phyloP scores from a whole-genome alignment of 2,888 invertebrate genomes.

The Rosalia funebris region DNA sequence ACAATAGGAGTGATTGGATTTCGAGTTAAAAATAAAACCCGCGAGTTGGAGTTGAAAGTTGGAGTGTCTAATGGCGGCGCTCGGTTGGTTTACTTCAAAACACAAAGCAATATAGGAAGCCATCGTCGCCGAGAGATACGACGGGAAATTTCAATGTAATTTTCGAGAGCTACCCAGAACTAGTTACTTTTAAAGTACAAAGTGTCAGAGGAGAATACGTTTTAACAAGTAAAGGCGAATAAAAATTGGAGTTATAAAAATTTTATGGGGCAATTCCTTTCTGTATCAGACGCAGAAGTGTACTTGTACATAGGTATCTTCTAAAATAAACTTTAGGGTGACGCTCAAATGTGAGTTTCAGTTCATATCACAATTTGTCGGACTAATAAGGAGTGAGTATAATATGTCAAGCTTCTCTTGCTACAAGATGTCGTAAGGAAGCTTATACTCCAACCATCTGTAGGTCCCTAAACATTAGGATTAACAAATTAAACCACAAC shows the following conservation, averaged over 20 bases:
- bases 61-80: constrained; percentile 42
- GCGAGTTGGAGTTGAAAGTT: constrained; percentile 38
- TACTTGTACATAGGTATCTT: too few relatives aligned
- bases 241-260: constrained; percentile 1
- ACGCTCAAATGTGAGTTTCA: too few relatives aligned
- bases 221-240: not conserved
- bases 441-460: too few relatives aligned
- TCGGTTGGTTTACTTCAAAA: constrained; percentile 44
- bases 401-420: too few relatives aligned
- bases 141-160: constrained; percentile 50
- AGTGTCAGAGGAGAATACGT: constrained; percentile 3
- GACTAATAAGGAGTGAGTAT: too few relatives aligned
- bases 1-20: constrained; percentile 56
- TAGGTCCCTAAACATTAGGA: too few relatives aligned
- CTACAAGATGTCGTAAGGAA: too few relatives aligned
- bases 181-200: constrained; percentile 16
- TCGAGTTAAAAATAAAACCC: constrained; percentile 49
- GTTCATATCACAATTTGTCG: too few relatives aligned
- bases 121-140: constrained; percentile 47
- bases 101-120: constrained; percentile 49
- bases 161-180: constrained; percentile 36
- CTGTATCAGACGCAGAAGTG: not conserved
- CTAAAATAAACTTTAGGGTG: too few relatives aligned
- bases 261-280: not conserved
- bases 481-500: too few relatives aligned